A percentile compares a stretch with the other conserved stretches of the same genome.
Evolutionary conservation across 1,140 invertebrate genomes (phyloP).

Genomic region (silkworm (Bombyx mori)): DNA sequence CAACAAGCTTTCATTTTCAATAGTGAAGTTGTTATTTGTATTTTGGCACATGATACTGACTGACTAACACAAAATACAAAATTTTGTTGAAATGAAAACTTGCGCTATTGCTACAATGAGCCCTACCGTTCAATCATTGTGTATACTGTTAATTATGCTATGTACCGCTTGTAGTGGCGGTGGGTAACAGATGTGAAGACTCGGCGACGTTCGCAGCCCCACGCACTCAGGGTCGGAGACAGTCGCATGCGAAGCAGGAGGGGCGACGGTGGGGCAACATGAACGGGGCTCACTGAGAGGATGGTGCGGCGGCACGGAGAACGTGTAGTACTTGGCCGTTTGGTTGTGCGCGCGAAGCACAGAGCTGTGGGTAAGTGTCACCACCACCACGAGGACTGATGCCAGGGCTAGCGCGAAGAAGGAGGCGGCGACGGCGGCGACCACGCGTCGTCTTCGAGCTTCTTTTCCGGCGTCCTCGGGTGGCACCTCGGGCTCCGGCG

Average conservation of each 20-base stretch:
- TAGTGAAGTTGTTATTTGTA: no score
- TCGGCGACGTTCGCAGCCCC: conserved; percentile 62
- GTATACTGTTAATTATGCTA: conserved; percentile 30
- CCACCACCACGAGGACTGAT: conserved; percentile 78
- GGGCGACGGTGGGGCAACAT: conserved; percentile 69
- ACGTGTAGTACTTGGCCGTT: conserved; percentile 76
- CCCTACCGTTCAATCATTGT: conserved; percentile 20
- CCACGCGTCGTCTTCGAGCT: conserved; percentile 72
- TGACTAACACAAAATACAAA: no score
- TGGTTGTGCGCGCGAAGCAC: conserved; percentile 71
- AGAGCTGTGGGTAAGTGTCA: conserved; percentile 79
- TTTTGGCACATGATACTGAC: no score
- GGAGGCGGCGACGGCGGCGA: conserved; percentile 76
- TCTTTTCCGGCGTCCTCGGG: conserved; percentile 61
- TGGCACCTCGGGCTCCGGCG: conserved; percentile 44
- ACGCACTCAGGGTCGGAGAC: conserved; percentile 63
- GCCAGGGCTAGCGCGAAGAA: conserved; percentile 78
- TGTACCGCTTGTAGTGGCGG: conserved; percentile 47
- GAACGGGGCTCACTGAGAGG: conserved; percentile 71
- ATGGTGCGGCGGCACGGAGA: conserved; percentile 72
- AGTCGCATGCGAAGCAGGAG: conserved; percentile 69
- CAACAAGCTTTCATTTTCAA: background rate
- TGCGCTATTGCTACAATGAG: conserved; percentile 21
- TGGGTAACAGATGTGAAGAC: conserved; percentile 33
- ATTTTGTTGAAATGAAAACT: conserved; percentile 9